These are phyloP conservation scores for Euglossa dilemma DNA, from an alignment of 1,140 invertebrate species.

Conservation along the genomic window DNA sequence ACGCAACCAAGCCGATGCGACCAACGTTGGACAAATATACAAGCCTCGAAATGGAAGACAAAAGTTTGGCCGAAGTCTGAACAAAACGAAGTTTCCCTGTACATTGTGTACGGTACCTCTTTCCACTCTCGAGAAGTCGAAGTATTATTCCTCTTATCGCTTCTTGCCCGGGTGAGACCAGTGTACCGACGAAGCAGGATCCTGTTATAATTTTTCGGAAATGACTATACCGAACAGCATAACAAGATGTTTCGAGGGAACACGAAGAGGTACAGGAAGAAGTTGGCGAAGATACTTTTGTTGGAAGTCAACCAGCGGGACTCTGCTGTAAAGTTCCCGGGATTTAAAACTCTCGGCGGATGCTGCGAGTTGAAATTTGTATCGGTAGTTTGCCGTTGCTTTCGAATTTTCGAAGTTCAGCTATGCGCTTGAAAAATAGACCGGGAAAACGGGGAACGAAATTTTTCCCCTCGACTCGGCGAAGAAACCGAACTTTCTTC, in stretches of 20 bases:
- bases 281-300: background rate
- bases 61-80: background rate
- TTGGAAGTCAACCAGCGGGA: background rate
- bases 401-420: slow-evolving; percentile 1
- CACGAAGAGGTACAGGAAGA: background rate
- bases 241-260: background rate
- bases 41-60: too few relatives aligned
- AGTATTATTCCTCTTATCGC: background rate
- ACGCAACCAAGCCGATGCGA: too few relatives aligned
- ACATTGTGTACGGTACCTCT: background rate
- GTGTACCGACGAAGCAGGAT: too few relatives aligned
- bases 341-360: background rate
- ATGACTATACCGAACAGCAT: too few relatives aligned
- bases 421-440: background rate
- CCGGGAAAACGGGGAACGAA: background rate
- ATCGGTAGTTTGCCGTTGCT: background rate
- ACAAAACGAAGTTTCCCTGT: background rate
- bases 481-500: too few relatives aligned
- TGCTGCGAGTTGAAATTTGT: background rate
- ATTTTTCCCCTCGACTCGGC: too few relatives aligned
- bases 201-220: too few relatives aligned
- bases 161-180: background rate
- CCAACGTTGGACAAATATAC: background rate
- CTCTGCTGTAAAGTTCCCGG: background rate
- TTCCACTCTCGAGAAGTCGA: background rate